Percentiles rank a stretch among this genome's conserved stretches.
phyloP scores from a whole-genome alignment of 1,140 invertebrate genomes.

The Scylla paramamosain region DNA sequence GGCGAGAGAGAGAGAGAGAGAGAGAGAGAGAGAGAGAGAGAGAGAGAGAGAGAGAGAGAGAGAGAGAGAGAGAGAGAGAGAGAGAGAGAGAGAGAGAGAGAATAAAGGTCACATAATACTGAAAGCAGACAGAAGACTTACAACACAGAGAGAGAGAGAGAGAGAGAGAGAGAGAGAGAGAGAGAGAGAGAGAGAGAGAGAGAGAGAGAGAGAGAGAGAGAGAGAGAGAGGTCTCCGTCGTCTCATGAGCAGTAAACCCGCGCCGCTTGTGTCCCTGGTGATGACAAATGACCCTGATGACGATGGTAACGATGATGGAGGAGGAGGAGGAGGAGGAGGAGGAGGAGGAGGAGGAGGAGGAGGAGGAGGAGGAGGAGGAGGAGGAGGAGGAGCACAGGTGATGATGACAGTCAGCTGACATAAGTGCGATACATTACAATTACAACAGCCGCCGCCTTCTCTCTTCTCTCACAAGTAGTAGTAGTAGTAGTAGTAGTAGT shows the following conservation, averaged over 20 bases:
- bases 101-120: no score
- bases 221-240: not conserved
- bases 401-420: not conserved
- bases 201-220: constrained; percentile 20
- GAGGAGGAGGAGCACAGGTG: not conserved
- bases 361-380: no score
- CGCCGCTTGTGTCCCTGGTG: no score
- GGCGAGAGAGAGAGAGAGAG: not conserved
- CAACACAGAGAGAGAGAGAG: not conserved
- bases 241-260: no score
- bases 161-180: not conserved
- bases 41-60: not conserved
- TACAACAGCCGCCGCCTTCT: not conserved
- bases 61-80: not conserved
- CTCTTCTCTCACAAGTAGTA: not conserved
- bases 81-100: not conserved
- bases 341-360: not conserved
- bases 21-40: not conserved
- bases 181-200: constrained; percentile 18
- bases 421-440: not conserved
- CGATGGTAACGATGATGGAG: not conserved
- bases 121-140: no score
- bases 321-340: not conserved
- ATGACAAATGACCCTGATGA: not conserved
- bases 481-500: not conserved